phyloP scores from a whole-genome alignment of 2,888 invertebrate species.

The Machimus atricapillus region DNA sequence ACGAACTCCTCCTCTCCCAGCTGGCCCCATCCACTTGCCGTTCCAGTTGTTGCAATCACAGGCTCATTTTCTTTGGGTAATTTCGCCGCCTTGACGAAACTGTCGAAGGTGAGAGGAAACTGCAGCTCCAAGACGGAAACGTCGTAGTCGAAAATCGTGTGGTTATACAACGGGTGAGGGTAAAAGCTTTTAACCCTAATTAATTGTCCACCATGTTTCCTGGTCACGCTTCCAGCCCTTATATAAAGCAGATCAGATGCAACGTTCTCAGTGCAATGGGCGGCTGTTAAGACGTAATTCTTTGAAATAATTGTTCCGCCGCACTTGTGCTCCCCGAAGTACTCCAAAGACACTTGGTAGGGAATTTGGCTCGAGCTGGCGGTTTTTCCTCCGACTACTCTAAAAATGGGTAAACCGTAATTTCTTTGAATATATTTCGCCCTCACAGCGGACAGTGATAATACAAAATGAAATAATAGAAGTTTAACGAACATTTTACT shows the following conservation, averaged over 20 bases:
- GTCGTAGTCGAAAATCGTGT: not conserved
- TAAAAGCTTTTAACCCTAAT: not conserved
- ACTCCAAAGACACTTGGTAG: not conserved
- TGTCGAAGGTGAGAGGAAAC: not conserved
- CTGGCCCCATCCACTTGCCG: slow-evolving; percentile 16
- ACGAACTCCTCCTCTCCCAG: not conserved
- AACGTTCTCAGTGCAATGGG: not conserved
- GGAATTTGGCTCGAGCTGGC: not conserved
- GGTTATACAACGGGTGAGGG: not conserved
- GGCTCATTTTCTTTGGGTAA: not conserved
- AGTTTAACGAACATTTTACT: not conserved
- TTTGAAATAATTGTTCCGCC: not conserved
- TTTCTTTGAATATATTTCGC: not conserved
- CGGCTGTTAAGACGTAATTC: not conserved
- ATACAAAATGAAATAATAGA: not conserved
- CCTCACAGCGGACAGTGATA: not conserved
- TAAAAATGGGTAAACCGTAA: not conserved
- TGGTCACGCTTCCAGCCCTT: not conserved
- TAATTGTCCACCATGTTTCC: not conserved
- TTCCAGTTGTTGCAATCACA: not conserved
- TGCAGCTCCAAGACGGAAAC: not conserved
- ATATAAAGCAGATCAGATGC: not conserved
- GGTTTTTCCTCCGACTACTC: not conserved
- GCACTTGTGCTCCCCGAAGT: not conserved
- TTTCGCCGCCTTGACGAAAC: not conserved